phyloP scores from a whole-genome alignment of 1,140 invertebrate genomes.

The Euura lappo region DNA sequence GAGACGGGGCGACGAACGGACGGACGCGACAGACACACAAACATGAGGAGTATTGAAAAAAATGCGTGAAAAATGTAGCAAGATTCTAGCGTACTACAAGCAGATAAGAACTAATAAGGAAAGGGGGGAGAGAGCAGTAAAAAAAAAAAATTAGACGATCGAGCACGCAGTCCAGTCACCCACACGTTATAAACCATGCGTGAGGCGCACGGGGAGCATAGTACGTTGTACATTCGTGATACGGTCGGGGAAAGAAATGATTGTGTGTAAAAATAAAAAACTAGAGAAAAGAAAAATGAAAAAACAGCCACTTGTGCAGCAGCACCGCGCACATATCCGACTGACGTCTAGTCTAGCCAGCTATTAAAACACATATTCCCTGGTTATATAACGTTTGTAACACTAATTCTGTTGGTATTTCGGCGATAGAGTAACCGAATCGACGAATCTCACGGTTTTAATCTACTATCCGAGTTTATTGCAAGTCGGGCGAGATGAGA shows the following conservation, averaged over 20 bases:
- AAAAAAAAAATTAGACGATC: neutral
- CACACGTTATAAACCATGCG: conserved; percentile 14
- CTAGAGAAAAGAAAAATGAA: neutral
- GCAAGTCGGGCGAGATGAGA: neutral
- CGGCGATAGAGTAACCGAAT: neutral
- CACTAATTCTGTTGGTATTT: neutral
- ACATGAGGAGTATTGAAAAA: neutral
- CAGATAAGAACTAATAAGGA: neutral
- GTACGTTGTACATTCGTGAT: conserved; percentile 2
- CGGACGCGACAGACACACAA: neutral
- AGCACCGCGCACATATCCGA: conserved; percentile 7
- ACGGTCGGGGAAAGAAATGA: neutral
- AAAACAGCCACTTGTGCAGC: conserved; percentile 8
- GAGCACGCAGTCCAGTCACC: neutral
- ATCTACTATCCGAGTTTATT: neutral
- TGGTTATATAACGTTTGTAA: conserved; percentile 43
- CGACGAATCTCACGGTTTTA: neutral
- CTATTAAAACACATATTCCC: conserved; percentile 42
- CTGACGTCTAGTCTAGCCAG: conserved; percentile 32
- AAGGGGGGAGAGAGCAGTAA: neutral
- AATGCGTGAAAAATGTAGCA: neutral
- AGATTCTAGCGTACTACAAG: neutral
- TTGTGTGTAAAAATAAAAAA: neutral
- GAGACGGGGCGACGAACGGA: conserved; percentile 8
- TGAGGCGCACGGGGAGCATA: conserved; percentile 21